Conservation (phyloP, 2,797 vertebrate species). For the Champsocephalus gunnari region DNA sequence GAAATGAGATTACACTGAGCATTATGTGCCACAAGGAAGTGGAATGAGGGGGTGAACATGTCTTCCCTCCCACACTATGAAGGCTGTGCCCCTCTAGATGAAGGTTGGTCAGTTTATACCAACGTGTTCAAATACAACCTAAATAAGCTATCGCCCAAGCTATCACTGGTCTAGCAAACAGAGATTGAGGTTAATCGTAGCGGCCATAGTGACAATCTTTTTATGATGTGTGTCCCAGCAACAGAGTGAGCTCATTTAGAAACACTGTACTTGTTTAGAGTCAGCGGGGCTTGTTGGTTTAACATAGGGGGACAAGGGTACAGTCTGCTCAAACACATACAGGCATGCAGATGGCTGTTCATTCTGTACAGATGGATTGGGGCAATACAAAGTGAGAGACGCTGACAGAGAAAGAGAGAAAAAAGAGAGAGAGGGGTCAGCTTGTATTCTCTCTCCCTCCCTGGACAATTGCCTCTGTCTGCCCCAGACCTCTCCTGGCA, state of each 20-base stretch:
- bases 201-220: constrained; percentile 31
- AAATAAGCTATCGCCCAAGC: constrained; percentile 53
- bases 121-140: constrained; percentile 39
- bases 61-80: constrained; percentile 47
- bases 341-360: constrained; percentile 82
- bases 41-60: constrained; percentile 36
- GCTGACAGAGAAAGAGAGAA: constrained; percentile 27
- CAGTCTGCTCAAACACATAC: constrained; percentile 79
- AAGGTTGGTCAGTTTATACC: constrained; percentile 24
- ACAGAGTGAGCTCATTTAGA: constrained; percentile 65
- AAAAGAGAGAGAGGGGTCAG: constrained; percentile 50
- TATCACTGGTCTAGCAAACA: constrained; percentile 47
- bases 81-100: constrained; percentile 28
- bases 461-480: constrained; percentile 75
- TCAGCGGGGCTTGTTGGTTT: constrained; percentile 79
- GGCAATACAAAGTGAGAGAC: constrained; percentile 39
- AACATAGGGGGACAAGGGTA: constrained; percentile 79
- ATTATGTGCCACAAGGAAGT: constrained; percentile 49
- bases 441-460: constrained; percentile 63
- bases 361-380: constrained; percentile 83
- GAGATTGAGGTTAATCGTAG: constrained; percentile 37
- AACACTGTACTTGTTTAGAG: constrained; percentile 68
- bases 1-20: constrained; percentile 49
- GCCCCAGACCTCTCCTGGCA: constrained; percentile 70
- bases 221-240: constrained; percentile 48